Base-by-base conservation (phyloP, 2,113 vertebrate genomes). In the Platysternon megacephalum region DNA sequence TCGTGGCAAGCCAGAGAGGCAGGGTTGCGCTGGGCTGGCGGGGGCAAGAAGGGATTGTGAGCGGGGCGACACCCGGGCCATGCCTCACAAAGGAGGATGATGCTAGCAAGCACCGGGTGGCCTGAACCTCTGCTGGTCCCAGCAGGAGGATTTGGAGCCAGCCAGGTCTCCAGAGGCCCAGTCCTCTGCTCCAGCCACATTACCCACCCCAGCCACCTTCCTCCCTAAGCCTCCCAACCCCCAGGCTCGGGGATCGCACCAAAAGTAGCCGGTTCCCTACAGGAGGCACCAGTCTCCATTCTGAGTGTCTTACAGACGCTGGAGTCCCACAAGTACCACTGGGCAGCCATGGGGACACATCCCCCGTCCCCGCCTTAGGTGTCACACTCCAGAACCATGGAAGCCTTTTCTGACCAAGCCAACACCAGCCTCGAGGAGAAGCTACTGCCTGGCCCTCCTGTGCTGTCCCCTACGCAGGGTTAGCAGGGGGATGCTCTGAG, bases 1-100 rank as follows among this genome's bases (percentile, higher is more conserved):
- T 99, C 99, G 0, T 99, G 98, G 86, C 99, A 98, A 74, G 99
- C 98, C 93, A 99, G 96, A 48, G 99, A 99, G 53, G 99, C 98
- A 0, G 99, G 99, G 91, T 99, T 99, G 96, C 98, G 99, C 79
- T 98, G 99, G 32, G 98, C 99, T 99, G 98, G 44, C 79, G 53
- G 46, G 55, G 51, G 87, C 19, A n/a, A 92, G 51, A 86, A 2
- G 3, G 29, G 19, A 26, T 92, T 81, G 53, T 49, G 46, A 85
- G 17, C 26, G 58, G 49, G 58, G 39, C 7, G 11, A 12, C 26
- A 89, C 22, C 1, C n/a, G 86, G 24, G 10, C 39, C 24, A 9
- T 46, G 4, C n/a, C 35, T 11, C 65, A 39, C 28, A 26, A 3
- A 3, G 0, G 1, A 84, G 8, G 1, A 42, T 16, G 1, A 42